Percentiles rank a stretch among this genome's conserved stretches.
Conservation (phyloP, 2,888 invertebrate species). For the Troglohyphantes excavatus region DNA sequence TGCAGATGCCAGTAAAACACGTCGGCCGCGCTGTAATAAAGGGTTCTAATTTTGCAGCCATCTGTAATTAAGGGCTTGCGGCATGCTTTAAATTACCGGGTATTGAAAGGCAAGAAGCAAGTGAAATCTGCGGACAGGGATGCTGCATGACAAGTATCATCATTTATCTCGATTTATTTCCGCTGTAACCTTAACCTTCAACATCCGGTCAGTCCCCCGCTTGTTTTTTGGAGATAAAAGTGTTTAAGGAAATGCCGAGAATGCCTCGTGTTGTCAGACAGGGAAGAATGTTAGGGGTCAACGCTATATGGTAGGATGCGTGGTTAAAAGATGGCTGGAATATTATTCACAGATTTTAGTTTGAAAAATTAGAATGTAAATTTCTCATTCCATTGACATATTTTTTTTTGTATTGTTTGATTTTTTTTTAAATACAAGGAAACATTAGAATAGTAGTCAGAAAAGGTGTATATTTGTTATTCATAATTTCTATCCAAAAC, state of each 20-base stretch:
- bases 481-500: too few relatives aligned
- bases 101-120: not conserved
- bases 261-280: not conserved
- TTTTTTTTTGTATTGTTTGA: too few relatives aligned
- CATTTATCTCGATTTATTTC: not conserved
- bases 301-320: not conserved
- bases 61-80: not conserved
- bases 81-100: not conserved
- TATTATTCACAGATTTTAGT: too few relatives aligned
- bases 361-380: too few relatives aligned
- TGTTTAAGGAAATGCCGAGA: not conserved
- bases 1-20: not conserved
- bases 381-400: too few relatives aligned
- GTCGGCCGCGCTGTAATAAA: not conserved
- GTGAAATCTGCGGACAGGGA: not conserved
- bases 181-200: constrained; percentile 5
- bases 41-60: not conserved
- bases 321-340: too few relatives aligned
- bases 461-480: too few relatives aligned
- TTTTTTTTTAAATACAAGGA: too few relatives aligned
- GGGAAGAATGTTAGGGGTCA: not conserved
- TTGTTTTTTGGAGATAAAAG: not conserved
- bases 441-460: too few relatives aligned
- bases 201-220: constrained; percentile 1
- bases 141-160: not conserved